Conservation (phyloP, 2,888 invertebrate species). For the Scaptomyza reducta region DNA sequence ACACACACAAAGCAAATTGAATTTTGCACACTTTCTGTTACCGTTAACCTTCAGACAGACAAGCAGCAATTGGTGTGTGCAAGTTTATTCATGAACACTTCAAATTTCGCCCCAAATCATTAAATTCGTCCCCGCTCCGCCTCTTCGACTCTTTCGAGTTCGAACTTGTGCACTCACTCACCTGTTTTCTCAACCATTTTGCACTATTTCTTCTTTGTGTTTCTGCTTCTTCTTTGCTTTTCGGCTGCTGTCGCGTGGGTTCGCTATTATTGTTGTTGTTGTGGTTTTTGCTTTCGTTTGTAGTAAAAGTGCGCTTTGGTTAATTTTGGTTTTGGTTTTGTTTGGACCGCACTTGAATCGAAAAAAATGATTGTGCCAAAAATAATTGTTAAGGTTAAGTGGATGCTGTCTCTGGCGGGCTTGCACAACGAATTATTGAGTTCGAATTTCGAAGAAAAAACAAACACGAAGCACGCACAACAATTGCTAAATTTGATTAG, state of each 20-base stretch:
- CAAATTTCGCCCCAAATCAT: constrained; percentile 47
- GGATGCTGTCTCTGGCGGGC: constrained; percentile 31
- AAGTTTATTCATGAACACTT: constrained; percentile 1
- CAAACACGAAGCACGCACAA: neutral
- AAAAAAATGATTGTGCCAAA: constrained; percentile 64
- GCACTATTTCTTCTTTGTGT: constrained; percentile 40
- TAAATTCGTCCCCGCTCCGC: neutral
- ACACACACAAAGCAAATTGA: neutral
- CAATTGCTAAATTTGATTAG: constrained; percentile 16
- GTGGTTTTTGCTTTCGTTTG: constrained; percentile 54
- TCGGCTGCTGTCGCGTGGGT: constrained; percentile 55
- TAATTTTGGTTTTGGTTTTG: neutral
- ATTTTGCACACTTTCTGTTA: constrained; percentile 23
- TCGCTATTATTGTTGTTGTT: constrained; percentile 28
- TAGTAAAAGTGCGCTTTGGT: constrained; percentile 50
- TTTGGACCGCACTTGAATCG: constrained; percentile 55
- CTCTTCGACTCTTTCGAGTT: neutral
- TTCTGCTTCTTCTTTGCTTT: constrained; percentile 7
- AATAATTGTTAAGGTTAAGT: constrained; percentile 78
- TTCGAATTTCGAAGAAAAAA: constrained; percentile 40
- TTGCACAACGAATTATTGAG: constrained; percentile 56
- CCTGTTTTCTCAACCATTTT: constrained; percentile 80
- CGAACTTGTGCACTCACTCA: constrained; percentile 54
- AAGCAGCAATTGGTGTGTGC: neutral
- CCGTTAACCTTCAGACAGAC: constrained; percentile 34